Base-by-base conservation (phyloP, 2,888 invertebrate genomes). In the Abrostola triplasia region DNA sequence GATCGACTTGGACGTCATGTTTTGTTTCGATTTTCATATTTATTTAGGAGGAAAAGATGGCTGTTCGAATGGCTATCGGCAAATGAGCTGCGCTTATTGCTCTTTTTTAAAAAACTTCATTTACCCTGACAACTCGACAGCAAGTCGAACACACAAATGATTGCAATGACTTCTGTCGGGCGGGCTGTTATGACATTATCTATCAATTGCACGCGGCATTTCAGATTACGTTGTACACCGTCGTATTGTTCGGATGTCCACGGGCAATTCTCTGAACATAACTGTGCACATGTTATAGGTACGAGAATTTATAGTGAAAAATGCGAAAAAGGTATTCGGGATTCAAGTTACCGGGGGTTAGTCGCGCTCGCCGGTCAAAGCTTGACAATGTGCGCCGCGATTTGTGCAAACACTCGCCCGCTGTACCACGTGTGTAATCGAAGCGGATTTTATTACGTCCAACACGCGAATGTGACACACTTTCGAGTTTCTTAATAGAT, bases 291-390 rank as follows among this genome's bases (percentile, higher is more conserved):
- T 76, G 73, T 77, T 53, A 70, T 72, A 24, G 24, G 24, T 24
- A 67, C 69, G 66, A 76, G 70, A 76, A 78, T 24, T 24, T 24
- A 24, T 69, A 78, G 77, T 60, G 71, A 76, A 83, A 79, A 77
- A 77, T 61, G 77, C 79, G 76, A 79, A 83, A 87, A 74, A 81
- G 77, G 80, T 80, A 79, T 80, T 77, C 76, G 74, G 77, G 81
- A 86, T 88, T 83, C 81, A 83, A 85, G 83, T 80, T 80, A 81
- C 76, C 79, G 74, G 79, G 77, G 80, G 82, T 74, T 76, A 73
- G 65, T 57, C 64, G 64, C 55, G 64, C 63, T 75, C 54, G 59
- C 67, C 70, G 67, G 71, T 61, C 65, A 65, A 64, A 63, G 69
- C 54, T 64, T 56, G 53, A 67, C 73, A 70, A 67, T 71, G 60